phyloP scores from a whole-genome alignment of 2,888 invertebrate species.

The Ditylenchus weischeri region DNA sequence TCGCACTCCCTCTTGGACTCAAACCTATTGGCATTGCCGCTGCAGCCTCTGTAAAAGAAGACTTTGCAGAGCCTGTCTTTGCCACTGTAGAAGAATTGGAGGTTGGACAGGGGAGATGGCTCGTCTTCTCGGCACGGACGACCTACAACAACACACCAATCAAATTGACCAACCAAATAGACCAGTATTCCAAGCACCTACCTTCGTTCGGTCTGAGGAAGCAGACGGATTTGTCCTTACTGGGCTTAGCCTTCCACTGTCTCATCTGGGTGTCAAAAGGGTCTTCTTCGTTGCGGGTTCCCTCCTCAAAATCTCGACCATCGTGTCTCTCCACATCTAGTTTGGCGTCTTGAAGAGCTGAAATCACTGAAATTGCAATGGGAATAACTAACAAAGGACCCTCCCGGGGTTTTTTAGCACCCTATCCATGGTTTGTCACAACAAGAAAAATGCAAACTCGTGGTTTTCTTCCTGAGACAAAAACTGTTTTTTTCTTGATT shows the following conservation, averaged over 20 bases:
- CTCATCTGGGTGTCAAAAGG: slow-evolving; percentile 21
- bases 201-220: slow-evolving; percentile 50
- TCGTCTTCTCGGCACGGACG: slow-evolving; percentile 49
- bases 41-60: slow-evolving; percentile 55
- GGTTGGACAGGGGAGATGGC: slow-evolving; percentile 48
- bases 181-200: slow-evolving; percentile 17
- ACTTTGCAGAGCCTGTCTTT: slow-evolving; percentile 45
- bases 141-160: slow-evolving; percentile 26
- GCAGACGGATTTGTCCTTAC: slow-evolving; percentile 34
- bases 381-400: too few species aligned
- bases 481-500: too few species aligned
- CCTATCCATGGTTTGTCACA: too few species aligned
- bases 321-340: not conserved
- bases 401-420: too few species aligned
- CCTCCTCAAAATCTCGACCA: not conserved
- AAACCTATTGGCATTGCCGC: slow-evolving; percentile 52
- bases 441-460: too few species aligned
- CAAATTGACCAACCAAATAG: not conserved
- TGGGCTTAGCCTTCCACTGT: slow-evolving; percentile 9
- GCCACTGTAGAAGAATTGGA: slow-evolving; percentile 54
- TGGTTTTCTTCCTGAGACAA: too few species aligned
- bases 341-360: slow-evolving; percentile 3
- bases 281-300: slow-evolving; percentile 19
- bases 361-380: not conserved
- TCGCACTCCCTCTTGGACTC: slow-evolving; percentile 51